phyloP scores from a whole-genome alignment of 2,888 invertebrate species.

The Perizoma affinitatum region DNA sequence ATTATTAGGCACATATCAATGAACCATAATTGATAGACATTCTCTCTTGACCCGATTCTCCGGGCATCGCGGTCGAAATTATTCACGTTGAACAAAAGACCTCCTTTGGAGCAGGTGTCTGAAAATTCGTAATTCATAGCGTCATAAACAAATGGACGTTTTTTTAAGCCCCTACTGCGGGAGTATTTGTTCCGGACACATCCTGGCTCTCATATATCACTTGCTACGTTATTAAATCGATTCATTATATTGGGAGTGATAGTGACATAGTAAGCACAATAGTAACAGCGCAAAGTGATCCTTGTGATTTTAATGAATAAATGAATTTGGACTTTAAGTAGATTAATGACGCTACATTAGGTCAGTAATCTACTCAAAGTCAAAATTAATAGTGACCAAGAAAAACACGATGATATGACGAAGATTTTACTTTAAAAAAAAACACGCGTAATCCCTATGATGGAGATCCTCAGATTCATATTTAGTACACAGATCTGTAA shows the following conservation, averaged over 20 bases:
- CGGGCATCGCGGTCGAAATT: conserved; percentile 52
- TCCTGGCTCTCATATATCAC: conserved; percentile 55
- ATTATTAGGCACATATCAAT: too few relatives aligned
- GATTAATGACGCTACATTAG: too few relatives aligned
- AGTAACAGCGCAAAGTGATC: too few relatives aligned
- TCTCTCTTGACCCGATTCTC: conserved; percentile 19
- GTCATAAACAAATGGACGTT: conserved; percentile 71
- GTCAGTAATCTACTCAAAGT: too few relatives aligned
- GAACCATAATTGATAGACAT: not conserved
- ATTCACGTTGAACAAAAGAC: conserved; percentile 70
- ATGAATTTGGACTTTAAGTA: too few relatives aligned
- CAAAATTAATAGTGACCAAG: too few relatives aligned
- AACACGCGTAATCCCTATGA: too few relatives aligned
- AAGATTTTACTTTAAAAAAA: too few relatives aligned
- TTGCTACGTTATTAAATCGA: conserved; percentile 43
- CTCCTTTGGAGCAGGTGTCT: conserved; percentile 68
- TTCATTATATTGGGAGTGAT: conserved; percentile 34
- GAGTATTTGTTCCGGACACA: conserved; percentile 44
- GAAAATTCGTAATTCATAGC: conserved; percentile 73
- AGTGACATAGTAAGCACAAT: conserved; percentile 1
- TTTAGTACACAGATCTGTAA: too few relatives aligned
- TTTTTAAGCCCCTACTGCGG: conserved; percentile 56
- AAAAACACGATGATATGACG: too few relatives aligned
- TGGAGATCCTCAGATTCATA: too few relatives aligned
- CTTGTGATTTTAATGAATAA: too few relatives aligned